These are phyloP conservation scores for Tetranychus piercei DNA, from an alignment of 2,888 invertebrate genomes.

Conservation along the genomic window DNA sequence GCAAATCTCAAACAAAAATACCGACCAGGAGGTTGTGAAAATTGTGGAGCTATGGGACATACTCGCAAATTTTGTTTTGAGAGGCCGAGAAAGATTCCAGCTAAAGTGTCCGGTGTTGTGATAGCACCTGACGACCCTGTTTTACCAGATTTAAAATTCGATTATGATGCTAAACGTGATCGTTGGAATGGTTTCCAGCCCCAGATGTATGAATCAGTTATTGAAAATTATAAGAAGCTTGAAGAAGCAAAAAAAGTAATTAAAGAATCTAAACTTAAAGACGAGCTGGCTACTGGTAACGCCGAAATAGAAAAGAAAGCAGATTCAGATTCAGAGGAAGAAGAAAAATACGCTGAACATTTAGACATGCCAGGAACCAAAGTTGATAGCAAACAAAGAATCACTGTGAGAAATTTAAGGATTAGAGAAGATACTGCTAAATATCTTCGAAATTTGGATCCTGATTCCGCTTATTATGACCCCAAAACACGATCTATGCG, in stretches of 20 bases:
- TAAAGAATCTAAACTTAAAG: slow-evolving; percentile 66
- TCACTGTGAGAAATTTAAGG: slow-evolving; percentile 90
- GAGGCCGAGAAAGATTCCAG: slow-evolving; percentile 76
- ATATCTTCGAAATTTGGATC: slow-evolving; percentile 84
- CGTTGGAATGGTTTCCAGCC: slow-evolving; percentile 69
- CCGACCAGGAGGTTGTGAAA: slow-evolving; percentile 90
- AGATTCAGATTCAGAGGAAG: slow-evolving; percentile 45
- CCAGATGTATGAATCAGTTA: slow-evolving; percentile 63
- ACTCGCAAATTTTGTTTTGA: slow-evolving; percentile 90
- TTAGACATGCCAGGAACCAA: slow-evolving; percentile 89
- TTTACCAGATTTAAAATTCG: slow-evolving; percentile 56
- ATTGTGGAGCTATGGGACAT: slow-evolving; percentile 94
- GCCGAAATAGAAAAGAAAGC: too few species aligned
- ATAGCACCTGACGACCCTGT: slow-evolving; percentile 83
- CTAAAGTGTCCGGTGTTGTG: slow-evolving; percentile 59
- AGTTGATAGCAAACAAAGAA: slow-evolving; percentile 95
- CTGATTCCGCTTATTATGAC: slow-evolving; percentile 94
- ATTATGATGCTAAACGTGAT: slow-evolving; percentile 88
- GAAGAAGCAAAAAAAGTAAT: slow-evolving; percentile 62
- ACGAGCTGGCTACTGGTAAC: slow-evolving; percentile 29
- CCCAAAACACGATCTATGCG: slow-evolving; percentile 98
- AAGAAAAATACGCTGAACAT: slow-evolving; percentile 43
- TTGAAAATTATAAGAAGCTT: slow-evolving; percentile 73
- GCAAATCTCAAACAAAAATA: slow-evolving; percentile 53
- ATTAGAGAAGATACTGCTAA: slow-evolving; percentile 98